Percentiles rank a stretch among this genome's conserved stretches.
phyloP scores from a whole-genome alignment of 2,113 vertebrate species.

The Archocentrus centrarchus region DNA sequence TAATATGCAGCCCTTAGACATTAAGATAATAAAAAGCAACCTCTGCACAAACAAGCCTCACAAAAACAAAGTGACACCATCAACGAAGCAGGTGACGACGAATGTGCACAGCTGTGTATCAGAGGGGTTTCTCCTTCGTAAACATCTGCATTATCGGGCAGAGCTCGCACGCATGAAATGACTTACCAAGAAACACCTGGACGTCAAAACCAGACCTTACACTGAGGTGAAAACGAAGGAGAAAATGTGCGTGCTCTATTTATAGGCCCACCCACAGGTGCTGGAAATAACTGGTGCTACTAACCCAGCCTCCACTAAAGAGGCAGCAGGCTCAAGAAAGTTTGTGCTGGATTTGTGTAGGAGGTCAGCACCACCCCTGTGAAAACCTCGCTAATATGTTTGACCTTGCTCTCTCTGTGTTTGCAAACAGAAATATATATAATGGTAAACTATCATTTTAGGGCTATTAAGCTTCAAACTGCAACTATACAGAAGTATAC shows the following conservation, averaged over 20 bases:
- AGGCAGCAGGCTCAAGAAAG: conserved; percentile 31
- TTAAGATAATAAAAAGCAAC: background rate
- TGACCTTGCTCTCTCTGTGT: background rate
- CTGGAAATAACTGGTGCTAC: conserved; percentile 56
- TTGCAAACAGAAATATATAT: background rate
- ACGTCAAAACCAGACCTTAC: conserved; percentile 46
- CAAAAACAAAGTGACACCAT: background rate
- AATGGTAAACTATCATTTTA: background rate
- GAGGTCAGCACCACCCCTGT: background rate
- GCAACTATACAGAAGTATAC: background rate
- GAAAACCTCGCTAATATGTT: background rate
- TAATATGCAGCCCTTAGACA: background rate
- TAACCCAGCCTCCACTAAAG: conserved; percentile 36
- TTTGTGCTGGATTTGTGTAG: conserved; percentile 11
- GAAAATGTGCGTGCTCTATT: conserved; percentile 46
- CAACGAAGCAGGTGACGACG: background rate
- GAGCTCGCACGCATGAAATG: background rate
- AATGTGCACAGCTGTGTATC: background rate
- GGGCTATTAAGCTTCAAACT: background rate
- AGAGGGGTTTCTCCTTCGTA: background rate
- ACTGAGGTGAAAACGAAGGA: conserved; percentile 47
- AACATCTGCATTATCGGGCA: background rate
- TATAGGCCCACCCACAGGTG: conserved; percentile 61
- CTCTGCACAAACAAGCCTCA: background rate
- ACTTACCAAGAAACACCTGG: conserved; percentile 43